Evolutionary conservation across 2,888 invertebrate species (phyloP).

Genomic region (Amblyjoppa proteus): DNA sequence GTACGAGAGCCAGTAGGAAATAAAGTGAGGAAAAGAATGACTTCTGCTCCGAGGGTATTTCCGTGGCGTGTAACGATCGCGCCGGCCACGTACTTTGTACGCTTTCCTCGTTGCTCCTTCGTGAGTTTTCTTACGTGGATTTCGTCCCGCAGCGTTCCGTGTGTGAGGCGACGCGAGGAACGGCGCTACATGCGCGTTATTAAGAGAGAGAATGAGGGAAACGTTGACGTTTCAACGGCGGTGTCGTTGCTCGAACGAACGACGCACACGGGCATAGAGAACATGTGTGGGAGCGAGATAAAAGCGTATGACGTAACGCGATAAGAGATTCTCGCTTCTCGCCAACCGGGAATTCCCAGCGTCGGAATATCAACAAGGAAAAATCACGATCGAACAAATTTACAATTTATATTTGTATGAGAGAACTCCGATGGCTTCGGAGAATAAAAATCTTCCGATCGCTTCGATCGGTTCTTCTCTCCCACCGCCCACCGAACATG

Average conservation of each 20-base stretch:
- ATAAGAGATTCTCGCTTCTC: background rate
- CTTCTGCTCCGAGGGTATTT: constrained; percentile 36
- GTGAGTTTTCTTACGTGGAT: background rate
- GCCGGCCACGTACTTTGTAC: background rate
- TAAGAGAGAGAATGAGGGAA: background rate
- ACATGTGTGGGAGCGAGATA: too few species aligned
- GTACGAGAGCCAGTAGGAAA: constrained; percentile 5
- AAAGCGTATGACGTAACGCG: background rate
- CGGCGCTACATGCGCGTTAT: background rate
- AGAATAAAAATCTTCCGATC: too few species aligned
- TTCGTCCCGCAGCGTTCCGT: background rate
- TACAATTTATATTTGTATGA: too few species aligned
- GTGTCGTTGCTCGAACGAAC: constrained; percentile 1
- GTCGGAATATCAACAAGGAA: background rate
- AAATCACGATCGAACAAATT: background rate
- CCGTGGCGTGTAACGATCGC: constrained; percentile 20
- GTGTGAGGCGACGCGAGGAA: background rate
- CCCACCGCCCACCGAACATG: too few species aligned
- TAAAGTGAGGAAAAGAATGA: constrained; percentile 36
- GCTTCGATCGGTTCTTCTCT: too few species aligned
- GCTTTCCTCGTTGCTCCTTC: constrained; percentile 33
- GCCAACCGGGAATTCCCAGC: background rate
- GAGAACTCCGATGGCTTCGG: too few species aligned
- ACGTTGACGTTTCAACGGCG: background rate
- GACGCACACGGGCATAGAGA: background rate